A percentile compares a stretch with the other conserved stretches of the same genome.
Evolutionary conservation across 2,113 vertebrate species (phyloP).

Genomic region (Hippocampus barbouri): DNA sequence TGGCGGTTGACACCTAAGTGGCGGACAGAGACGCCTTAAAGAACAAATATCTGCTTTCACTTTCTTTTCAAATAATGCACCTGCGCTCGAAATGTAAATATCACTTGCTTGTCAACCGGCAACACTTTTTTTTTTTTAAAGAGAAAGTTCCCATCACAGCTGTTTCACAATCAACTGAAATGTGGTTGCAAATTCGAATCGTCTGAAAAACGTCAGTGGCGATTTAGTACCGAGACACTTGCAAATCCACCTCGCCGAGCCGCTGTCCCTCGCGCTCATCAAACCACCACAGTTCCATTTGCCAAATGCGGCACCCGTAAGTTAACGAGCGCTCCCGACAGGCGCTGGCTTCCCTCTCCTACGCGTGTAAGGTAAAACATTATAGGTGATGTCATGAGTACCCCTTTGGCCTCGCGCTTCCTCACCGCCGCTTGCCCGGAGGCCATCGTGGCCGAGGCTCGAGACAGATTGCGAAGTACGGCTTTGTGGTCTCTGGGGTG

Average conservation of each 20-base stretch:
- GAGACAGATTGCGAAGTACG: conserved; percentile 33
- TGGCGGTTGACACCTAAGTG: conserved; percentile 12
- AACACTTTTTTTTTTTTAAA: background rate
- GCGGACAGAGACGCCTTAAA: background rate
- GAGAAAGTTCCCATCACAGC: background rate
- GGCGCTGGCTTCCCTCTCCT: conserved; percentile 30
- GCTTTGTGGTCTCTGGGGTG: conserved; percentile 40
- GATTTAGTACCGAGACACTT: background rate
- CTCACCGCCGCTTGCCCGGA: too few species aligned
- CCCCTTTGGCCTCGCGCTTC: conserved; percentile 6
- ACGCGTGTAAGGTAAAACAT: conserved; percentile 15
- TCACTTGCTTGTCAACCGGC: background rate
- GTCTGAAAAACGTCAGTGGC: background rate
- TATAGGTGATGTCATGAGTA: conserved; percentile 40
- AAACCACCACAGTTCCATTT: conserved; percentile 26
- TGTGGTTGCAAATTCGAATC: background rate
- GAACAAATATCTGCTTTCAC: conserved; percentile 11
- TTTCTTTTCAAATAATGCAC: background rate
- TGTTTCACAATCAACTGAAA: background rate
- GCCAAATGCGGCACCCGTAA: conserved; percentile 47
- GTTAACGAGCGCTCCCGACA: conserved; percentile 40
- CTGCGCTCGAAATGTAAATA: conserved; percentile 9
- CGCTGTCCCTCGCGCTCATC: conserved; percentile 2
- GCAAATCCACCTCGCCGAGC: background rate
- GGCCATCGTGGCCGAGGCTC: conserved; percentile 14